Evolutionary conservation across 2,113 vertebrate genomes (phyloP).

Genomic region (Eulacestoma nigropectus): DNA sequence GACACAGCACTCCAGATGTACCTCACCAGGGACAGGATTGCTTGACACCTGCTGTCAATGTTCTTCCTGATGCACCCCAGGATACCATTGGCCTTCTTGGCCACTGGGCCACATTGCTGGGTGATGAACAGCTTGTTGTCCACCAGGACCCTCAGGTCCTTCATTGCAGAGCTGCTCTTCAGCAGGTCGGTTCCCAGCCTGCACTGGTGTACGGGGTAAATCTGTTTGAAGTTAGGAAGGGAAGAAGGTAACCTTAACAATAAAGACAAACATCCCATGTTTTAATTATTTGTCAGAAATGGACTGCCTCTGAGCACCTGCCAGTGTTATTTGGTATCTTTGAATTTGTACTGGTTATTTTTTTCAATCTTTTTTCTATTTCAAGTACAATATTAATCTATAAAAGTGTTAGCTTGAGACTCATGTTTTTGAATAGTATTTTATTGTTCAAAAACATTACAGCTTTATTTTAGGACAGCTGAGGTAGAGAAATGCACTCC

Average conservation of each 20-base stretch:
- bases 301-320: not conserved
- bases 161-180: not conserved
- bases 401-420: not conserved
- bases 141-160: not conserved
- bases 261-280: not conserved
- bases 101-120: too few relatives aligned
- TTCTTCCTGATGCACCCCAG: not conserved
- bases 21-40: not conserved
- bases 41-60: too few relatives aligned
- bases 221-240: not conserved
- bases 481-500: not conserved
- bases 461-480: not conserved
- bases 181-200: too few relatives aligned
- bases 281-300: not conserved
- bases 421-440: not conserved
- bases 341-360: not conserved
- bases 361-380: not conserved
- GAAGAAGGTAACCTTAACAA: not conserved
- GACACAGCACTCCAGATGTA: too few relatives aligned
- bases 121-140: not conserved
- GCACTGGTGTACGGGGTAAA: too few relatives aligned
- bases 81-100: not conserved
- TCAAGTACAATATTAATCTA: not conserved
- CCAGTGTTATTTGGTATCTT: not conserved
- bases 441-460: not conserved